These are phyloP conservation scores for Cabera pusaria DNA, from an alignment of 2,888 invertebrate species.

Conservation along the genomic window DNA sequence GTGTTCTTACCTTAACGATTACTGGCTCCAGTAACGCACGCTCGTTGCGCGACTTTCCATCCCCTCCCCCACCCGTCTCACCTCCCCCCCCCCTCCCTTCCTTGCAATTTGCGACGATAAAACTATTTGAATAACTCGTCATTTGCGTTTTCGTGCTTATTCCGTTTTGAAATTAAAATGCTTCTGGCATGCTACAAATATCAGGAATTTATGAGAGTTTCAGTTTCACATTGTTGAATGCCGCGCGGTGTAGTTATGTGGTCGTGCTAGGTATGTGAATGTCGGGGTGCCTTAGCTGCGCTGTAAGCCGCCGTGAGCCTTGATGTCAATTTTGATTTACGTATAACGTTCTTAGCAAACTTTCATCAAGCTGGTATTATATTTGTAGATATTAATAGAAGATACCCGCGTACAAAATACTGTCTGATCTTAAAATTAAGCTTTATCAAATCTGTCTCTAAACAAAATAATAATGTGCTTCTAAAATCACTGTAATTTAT, in stretches of 20 bases:
- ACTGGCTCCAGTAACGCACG: constrained; percentile 15
- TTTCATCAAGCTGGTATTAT: too few species aligned
- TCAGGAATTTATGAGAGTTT: constrained; percentile 23
- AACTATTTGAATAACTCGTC: constrained; percentile 22
- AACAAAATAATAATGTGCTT: too few species aligned
- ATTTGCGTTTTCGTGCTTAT: constrained; percentile 20
- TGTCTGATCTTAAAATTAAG: too few species aligned
- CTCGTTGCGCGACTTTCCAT: background rate
- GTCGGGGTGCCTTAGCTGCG: too few species aligned
- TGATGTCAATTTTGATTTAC: too few species aligned
- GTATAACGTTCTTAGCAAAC: too few species aligned
- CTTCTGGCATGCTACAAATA: constrained; percentile 24
- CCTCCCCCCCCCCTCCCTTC: background rate
- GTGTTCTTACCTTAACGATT: constrained; percentile 8
- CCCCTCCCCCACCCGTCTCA: background rate
- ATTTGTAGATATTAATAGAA: too few species aligned
- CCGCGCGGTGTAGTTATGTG: constrained; percentile 1
- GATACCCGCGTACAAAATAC: too few species aligned
- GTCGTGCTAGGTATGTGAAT: too few species aligned
- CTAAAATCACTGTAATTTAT: too few species aligned
- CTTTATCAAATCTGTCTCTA: too few species aligned
- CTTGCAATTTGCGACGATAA: constrained; percentile 18
- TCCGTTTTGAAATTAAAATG: constrained; percentile 29
- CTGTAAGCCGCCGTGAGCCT: too few species aligned
- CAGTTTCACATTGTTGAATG: constrained; percentile 11